Percentiles rank a stretch among this genome's conserved stretches.
phyloP scores from a whole-genome alignment of 23 tunicate species.

The Halocynthia aurantium region DNA sequence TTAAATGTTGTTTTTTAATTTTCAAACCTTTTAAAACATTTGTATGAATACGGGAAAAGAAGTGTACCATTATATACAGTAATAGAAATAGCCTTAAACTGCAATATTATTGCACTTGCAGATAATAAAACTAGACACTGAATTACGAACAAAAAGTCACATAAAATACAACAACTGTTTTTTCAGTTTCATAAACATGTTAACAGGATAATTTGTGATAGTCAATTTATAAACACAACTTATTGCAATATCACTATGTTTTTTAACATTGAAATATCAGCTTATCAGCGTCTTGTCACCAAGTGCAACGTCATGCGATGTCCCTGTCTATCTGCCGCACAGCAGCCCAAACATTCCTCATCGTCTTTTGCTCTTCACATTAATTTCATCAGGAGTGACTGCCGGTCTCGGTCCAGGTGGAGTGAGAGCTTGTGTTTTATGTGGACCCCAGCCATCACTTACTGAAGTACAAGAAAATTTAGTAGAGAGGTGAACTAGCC shows the following conservation, averaged over 20 bases:
- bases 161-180: not conserved
- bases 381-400: slow-evolving; percentile 30
- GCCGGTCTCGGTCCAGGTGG: slow-evolving; percentile 26
- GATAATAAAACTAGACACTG: no score
- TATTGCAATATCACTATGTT: no score
- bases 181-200: not conserved
- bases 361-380: slow-evolving; percentile 64
- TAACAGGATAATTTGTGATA: no score
- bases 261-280: slow-evolving; percentile 21
- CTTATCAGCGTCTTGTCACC: slow-evolving; percentile 44
- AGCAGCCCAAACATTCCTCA: slow-evolving; percentile 77
- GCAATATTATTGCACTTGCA: no score
- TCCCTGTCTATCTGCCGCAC: slow-evolving; percentile 77
- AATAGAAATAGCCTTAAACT: no score
- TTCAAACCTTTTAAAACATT: not conserved
- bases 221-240: no score
- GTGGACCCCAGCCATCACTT: slow-evolving; percentile 87
- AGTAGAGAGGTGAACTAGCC: slow-evolving; percentile 44
- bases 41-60: not conserved
- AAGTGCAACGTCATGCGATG: slow-evolving; percentile 62
- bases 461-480: slow-evolving; percentile 47
- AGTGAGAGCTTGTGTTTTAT: slow-evolving; percentile 67
- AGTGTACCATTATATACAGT: no score
- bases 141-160: not conserved
- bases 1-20: no score